Evolutionary conservation across 2,113 vertebrate genomes (phyloP).

Genomic region (Eidolon helvum): DNA sequence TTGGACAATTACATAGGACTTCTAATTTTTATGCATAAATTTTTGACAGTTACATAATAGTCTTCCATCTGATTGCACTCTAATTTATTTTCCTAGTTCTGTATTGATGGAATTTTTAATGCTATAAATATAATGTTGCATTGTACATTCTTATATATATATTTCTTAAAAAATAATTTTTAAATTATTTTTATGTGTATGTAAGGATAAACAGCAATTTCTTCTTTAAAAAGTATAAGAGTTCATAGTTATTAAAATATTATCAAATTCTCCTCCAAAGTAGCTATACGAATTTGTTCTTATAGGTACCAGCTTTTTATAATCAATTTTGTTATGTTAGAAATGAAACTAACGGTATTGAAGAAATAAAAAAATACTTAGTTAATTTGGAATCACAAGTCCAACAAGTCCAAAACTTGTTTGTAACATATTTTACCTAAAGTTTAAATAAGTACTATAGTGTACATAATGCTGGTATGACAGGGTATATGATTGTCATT

Average conservation of each 20-base stretch:
- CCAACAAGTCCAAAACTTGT: neutral
- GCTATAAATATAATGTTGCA: neutral
- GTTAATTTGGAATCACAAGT: neutral
- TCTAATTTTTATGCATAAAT: neutral
- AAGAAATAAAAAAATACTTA: neutral
- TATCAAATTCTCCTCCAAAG: neutral
- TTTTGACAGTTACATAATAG: neutral
- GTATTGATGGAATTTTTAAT: neutral
- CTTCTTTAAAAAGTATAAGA: neutral
- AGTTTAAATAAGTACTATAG: neutral
- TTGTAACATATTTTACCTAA: neutral
- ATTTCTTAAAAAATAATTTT: neutral
- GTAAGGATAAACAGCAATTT: neutral
- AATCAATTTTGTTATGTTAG: neutral
- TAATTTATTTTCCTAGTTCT: neutral
- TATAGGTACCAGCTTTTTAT: neutral
- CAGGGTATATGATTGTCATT: neutral
- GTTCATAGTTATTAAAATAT: neutral
- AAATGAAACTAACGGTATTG: neutral
- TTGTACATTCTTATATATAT: neutral
- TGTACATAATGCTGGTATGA: neutral
- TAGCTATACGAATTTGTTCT: neutral
- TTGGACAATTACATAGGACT: neutral
- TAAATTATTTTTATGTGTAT: too few relatives aligned
- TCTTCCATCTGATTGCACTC: neutral